Base-by-base conservation (phyloP, 2,113 vertebrate genomes). In the Atractosteus spatula region DNA sequence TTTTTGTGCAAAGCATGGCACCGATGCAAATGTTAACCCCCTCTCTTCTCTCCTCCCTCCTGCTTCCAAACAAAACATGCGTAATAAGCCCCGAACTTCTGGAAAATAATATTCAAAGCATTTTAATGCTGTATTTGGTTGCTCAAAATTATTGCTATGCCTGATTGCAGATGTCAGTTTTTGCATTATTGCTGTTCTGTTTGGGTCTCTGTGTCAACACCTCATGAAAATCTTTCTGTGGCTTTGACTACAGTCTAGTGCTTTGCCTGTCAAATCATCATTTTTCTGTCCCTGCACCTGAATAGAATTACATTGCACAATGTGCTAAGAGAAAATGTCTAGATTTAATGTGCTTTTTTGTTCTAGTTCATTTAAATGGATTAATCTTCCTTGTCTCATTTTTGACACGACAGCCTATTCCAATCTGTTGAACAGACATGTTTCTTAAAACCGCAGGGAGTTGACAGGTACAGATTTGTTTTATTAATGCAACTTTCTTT, bases 281-380 rank as follows among this genome's bases (percentile, higher is more conserved):
- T 84, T 81, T 84, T 82, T 79, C 77, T 83, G 41, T 83, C 81
- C 82, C 84, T 84, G 84, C 85, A 87, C 84, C 83, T 88, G 86
- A 88, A 86, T 82, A 54, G 75, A 75, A 11, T 65, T 62, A 7
- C 11, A 63, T 88, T 87, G 81, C 84, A 87, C 86, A 87, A 88
- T 78, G 76, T 68, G 47, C 66, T 4, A 57, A 82, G 81, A 7
- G 67, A 77, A 80, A 79, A 74, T 69, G 55, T 77, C 54, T 64
- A 66, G 68, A 71, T 6, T 61, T 76, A 71, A 70, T 4, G 75
- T 68, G 42, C 68, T 70, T 45, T 70, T 87, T 83, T 82, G 84
- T 88, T 87, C 81, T 84, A 77, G 82, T 83, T 85, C 85, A 83
- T 84, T 88, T 78, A 69, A 77, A 29, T 3, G 41, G 80, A 84